Base-by-base conservation (phyloP, 2,888 invertebrate genomes). In the Yponomeuta plumbellus region DNA sequence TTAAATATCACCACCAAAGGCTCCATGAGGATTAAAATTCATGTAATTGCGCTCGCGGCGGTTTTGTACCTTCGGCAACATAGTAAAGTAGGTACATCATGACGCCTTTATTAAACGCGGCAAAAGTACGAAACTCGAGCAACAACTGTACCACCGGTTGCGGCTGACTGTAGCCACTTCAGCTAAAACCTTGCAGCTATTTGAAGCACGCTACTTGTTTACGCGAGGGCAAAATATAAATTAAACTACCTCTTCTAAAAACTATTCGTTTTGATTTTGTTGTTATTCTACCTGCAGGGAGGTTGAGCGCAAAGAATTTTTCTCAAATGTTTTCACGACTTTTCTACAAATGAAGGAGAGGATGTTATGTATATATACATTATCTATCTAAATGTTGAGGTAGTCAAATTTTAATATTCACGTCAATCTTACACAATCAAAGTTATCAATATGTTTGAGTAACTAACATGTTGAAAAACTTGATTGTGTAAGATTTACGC, bases 21-120 rank as follows among this genome's bases (percentile, higher is more conserved):
- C 76, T 73, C 75, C 71, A 77, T 81, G 79, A 73, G 78, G 79
- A 84, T 86, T 87, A 83, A 84, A 86, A 85, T 88, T 84, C 80
- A 79, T 80, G 79, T 86, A 83, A 86, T 83, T 83, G 79, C 78
- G 77, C 75, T 74, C 74, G 74, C 67, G 72, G 75, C 75, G 73
- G 75, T 75, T 76, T 61, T 73, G 58, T 72, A 66, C 13, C 44
- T 17, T 52, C 44, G 44, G 17, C 44, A 17, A 52, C 44, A 52
- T 8, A 52, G 13, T 52, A 17, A 52, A 52, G 17, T n/a, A n/a
- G n/a, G n/a, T 52, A 17, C 5, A 52, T 52, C 17, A 4, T 1
- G 17, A 52, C 17, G 17, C 44, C 44, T 52, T 17, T 52, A 52
- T 17, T 52, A 52, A 17, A 13, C 3, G 17, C 13, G 17, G 17